phyloP scores from a whole-genome alignment of 2,113 vertebrate genomes.

The Columba livia region DNA sequence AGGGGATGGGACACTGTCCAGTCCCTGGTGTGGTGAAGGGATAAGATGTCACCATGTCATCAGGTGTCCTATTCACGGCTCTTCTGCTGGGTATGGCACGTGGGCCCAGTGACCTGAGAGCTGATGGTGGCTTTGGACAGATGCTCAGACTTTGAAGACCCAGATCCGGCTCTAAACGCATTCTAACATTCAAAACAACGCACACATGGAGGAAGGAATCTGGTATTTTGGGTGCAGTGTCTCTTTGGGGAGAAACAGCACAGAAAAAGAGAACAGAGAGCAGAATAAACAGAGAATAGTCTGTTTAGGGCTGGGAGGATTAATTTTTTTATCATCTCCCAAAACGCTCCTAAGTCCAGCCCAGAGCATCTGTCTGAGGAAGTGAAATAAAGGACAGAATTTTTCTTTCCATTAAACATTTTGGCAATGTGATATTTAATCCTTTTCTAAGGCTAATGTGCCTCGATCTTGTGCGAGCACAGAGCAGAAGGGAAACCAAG shows the following conservation, averaged over 20 bases:
- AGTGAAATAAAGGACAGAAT: neutral
- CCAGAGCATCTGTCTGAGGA: neutral
- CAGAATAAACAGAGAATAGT: neutral
- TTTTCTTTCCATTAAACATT: neutral
- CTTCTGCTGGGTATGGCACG: neutral
- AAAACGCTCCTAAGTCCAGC: neutral
- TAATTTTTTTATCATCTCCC: neutral
- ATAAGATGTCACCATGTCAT: neutral
- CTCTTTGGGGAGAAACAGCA: neutral
- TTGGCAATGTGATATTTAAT: neutral
- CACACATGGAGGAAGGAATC: neutral
- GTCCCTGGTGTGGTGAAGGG: neutral
- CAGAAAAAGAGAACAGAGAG: neutral
- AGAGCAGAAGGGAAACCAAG: neutral
- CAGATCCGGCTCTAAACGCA: neutral
- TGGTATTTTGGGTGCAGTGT: neutral
- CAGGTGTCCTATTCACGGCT: accelerated
- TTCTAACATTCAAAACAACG: neutral
- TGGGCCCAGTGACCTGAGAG: neutral
- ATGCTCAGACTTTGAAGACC: neutral
- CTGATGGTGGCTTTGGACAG: neutral
- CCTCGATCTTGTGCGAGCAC: neutral
- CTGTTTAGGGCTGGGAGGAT: neutral
- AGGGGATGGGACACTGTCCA: accelerated
- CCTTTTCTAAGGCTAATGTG: neutral